phyloP scores from a whole-genome alignment of 2,113 vertebrate genomes.

The Abramis brama region DNA sequence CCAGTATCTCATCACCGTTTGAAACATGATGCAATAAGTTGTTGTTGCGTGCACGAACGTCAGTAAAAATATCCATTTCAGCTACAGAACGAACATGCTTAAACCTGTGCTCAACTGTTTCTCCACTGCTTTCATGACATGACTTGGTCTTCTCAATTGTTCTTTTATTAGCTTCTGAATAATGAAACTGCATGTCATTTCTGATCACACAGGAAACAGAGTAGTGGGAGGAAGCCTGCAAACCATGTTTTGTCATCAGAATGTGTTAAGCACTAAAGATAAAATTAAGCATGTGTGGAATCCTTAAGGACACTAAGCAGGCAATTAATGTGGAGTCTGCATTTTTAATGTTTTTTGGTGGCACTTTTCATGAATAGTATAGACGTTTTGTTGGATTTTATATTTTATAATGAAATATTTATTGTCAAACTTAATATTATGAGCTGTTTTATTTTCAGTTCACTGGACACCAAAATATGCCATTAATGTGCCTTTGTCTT shows the following conservation, averaged over 20 bases:
- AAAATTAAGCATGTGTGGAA: not conserved
- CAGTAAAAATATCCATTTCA: not conserved
- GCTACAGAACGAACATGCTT: not conserved
- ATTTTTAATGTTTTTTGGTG: not conserved
- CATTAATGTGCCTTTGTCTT: not conserved
- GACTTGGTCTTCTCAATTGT: constrained; percentile 7
- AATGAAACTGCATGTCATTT: not conserved
- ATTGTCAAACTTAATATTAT: too few relatives aligned
- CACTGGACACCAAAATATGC: too few relatives aligned
- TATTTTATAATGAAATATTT: too few relatives aligned
- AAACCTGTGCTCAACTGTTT: not conserved
- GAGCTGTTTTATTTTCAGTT: too few relatives aligned
- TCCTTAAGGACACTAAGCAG: not conserved
- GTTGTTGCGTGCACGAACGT: not conserved
- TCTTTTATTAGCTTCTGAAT: constrained; percentile 10
- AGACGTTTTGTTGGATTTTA: too few relatives aligned
- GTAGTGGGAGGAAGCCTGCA: constrained; percentile 30
- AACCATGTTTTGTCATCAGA: not conserved
- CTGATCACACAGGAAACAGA: constrained; percentile 30
- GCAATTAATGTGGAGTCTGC: too few relatives aligned
- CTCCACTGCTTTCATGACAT: not conserved
- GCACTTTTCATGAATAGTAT: not conserved
- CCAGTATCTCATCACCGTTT: not conserved
- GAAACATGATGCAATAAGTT: not conserved
- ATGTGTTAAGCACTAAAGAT: not conserved